phyloP scores from a whole-genome alignment of 2,888 invertebrate species.

The Pristionchus japonicus region DNA sequence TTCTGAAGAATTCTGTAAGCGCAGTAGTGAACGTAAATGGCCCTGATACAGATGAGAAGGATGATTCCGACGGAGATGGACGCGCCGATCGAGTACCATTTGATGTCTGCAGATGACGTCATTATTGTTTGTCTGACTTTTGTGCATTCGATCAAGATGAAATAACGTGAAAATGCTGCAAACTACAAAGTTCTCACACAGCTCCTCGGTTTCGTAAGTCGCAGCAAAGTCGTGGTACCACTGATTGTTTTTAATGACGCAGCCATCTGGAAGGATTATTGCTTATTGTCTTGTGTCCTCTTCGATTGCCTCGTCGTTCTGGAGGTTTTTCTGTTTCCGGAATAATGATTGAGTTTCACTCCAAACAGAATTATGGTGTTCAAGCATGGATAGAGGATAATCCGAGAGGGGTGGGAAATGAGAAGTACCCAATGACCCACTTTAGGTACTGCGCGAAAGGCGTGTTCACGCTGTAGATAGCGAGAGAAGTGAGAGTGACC shows the following conservation, averaged over 20 bases:
- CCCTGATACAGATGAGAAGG: neutral
- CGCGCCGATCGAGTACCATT: neutral
- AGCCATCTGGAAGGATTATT: neutral
- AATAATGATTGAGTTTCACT: too few species aligned
- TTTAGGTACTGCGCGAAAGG: neutral
- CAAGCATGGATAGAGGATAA: too few species aligned
- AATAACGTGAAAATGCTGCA: neutral
- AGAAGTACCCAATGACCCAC: neutral
- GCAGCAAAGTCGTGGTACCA: slow-evolving; percentile 23
- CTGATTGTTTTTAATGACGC: neutral
- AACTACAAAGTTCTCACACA: neutral
- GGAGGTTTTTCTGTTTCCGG: too few species aligned
- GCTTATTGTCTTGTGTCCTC: too few species aligned
- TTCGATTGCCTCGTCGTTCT: too few species aligned
- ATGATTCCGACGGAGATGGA: neutral
- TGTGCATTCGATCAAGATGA: neutral
- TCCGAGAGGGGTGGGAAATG: too few species aligned
- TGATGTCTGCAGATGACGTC: neutral
- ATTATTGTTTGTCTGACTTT: neutral
- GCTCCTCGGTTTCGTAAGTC: neutral
- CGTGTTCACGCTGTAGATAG: neutral
- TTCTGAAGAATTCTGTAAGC: neutral
- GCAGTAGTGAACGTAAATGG: slow-evolving; percentile 6
- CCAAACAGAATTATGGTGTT: too few species aligned
- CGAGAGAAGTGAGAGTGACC: neutral